Conservation (phyloP, 2,797 vertebrate species). For the Neostethus bicornis region DNA sequence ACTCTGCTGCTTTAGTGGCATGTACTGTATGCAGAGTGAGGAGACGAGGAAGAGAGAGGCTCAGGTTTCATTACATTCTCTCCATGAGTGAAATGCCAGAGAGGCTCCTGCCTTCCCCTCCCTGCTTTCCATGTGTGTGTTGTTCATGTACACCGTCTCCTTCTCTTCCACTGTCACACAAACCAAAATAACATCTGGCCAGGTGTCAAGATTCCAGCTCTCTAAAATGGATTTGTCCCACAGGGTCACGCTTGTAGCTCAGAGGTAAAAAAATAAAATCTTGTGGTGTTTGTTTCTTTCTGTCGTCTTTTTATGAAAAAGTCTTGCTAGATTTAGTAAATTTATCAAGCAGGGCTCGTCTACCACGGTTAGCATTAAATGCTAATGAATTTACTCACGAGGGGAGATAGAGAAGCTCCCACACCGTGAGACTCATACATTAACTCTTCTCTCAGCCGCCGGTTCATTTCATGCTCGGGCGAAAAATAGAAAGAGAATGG, state of each 20-base stretch:
- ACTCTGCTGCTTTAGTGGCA: too few species aligned
- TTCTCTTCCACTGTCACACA: constrained; percentile 3
- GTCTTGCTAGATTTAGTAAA: constrained; percentile 5
- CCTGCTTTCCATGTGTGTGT: constrained; percentile 22
- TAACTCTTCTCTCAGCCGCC: constrained; percentile 41
- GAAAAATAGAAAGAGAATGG: constrained; percentile 23
- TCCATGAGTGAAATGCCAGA: constrained; percentile 58
- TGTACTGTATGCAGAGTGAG: too few species aligned
- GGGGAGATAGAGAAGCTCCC: constrained; percentile 9
- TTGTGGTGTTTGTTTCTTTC: neutral
- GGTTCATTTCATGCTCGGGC: constrained; percentile 48
- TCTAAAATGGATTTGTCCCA: constrained; percentile 51
- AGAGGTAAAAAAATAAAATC: neutral
- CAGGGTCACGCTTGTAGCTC: constrained; percentile 15
- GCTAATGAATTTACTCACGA: constrained; percentile 37
- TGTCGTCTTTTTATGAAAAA: constrained; percentile 1
- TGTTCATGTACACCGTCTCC: neutral
- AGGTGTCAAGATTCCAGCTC: constrained; percentile 38
- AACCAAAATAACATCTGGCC: constrained; percentile 4
- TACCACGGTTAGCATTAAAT: constrained; percentile 55
- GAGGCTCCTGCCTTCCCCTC: constrained; percentile 37
- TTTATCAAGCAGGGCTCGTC: constrained; percentile 22
- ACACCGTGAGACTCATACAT: constrained; percentile 28
- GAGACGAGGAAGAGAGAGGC: constrained; percentile 11
- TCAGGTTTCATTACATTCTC: constrained; percentile 64